A percentile compares a stretch with the other conserved stretches of the same genome.
Evolutionary conservation across 2,797 vertebrate genomes (phyloP).

Genomic region (Pogoniulus pusillus): DNA sequence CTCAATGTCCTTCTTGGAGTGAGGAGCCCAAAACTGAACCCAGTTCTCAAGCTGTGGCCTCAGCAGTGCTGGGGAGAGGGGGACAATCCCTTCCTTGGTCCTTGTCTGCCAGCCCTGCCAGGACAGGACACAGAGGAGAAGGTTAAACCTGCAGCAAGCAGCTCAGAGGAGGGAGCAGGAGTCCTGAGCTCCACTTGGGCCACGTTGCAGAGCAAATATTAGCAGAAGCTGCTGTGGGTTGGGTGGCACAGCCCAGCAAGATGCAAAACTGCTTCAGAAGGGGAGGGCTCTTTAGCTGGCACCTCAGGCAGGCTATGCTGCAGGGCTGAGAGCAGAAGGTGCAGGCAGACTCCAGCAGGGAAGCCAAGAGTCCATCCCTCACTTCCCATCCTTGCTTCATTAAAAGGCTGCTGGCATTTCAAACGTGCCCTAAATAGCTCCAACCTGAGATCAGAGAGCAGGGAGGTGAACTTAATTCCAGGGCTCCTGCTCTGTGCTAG

Average conservation of each 20-base stretch:
- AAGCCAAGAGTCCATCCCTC: not conserved
- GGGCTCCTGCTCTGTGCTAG: not conserved
- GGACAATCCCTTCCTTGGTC: too few relatives aligned
- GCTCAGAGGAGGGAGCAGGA: not conserved
- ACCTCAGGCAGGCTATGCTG: not conserved
- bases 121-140: rapidly evolving
- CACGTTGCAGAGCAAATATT: not conserved
- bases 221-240: not conserved
- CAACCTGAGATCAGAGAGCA: rapidly evolving
- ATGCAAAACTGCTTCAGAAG: not conserved
- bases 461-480: not conserved
- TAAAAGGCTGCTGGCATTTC: not conserved
- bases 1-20: too few relatives aligned
- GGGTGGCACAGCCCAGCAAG: not conserved
- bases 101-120: not conserved
- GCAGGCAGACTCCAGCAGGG: rapidly evolving
- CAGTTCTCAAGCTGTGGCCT: too few relatives aligned
- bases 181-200: not conserved
- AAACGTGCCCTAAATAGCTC: not conserved
- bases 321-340: not conserved
- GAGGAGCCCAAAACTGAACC: too few relatives aligned
- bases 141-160: not conserved
- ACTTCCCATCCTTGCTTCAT: not conserved
- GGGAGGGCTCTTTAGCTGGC: not conserved
- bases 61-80: too few relatives aligned